Percentiles rank a stretch among this genome's conserved stretches.
Evolutionary conservation across 2,888 invertebrate species (phyloP).

Genomic region (Oligia latruncula): DNA sequence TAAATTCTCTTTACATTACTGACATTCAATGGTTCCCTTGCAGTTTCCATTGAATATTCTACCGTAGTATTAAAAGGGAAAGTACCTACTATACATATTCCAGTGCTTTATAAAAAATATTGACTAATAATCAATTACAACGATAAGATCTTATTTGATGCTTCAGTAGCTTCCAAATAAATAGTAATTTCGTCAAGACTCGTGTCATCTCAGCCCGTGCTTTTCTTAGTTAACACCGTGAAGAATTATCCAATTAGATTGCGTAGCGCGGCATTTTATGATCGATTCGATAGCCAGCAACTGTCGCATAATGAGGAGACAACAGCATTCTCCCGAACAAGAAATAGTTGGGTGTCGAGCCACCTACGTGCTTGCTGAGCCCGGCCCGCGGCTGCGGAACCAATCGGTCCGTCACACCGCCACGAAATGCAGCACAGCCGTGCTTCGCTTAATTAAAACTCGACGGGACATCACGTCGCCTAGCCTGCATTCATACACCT

Average conservation of each 20-base stretch:
- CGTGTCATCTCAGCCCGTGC: conserved; percentile 78
- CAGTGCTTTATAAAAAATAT: conserved; percentile 42
- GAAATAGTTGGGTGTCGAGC: conserved; percentile 85
- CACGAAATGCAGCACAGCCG: conserved; percentile 83
- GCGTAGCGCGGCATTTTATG: conserved; percentile 82
- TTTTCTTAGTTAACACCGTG: conserved; percentile 80
- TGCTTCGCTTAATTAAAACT: conserved; percentile 88
- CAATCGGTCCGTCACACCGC: conserved; percentile 87
- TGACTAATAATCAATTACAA: conserved; percentile 40
- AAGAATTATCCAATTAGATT: conserved; percentile 86
- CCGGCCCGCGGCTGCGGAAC: conserved; percentile 82
- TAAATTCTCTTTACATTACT: conserved; percentile 86
- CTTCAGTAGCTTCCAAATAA: conserved; percentile 71
- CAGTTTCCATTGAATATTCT: conserved; percentile 62
- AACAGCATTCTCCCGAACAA: conserved; percentile 83
- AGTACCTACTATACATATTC: conserved; percentile 35
- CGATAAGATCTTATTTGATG: conserved; percentile 71
- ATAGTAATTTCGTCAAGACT: conserved; percentile 73
- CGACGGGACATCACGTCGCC: conserved; percentile 85
- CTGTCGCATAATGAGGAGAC: conserved; percentile 86
- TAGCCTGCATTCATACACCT: conserved; percentile 77
- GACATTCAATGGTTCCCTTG: conserved; percentile 73
- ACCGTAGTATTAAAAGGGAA: conserved; percentile 36
- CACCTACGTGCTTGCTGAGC: conserved; percentile 84
- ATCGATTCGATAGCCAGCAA: conserved; percentile 82